Evolutionary conservation across 1,140 invertebrate genomes (phyloP), one percentile per base, ranked within the genome.

Genomic region (Anastatus disparis): DNA sequence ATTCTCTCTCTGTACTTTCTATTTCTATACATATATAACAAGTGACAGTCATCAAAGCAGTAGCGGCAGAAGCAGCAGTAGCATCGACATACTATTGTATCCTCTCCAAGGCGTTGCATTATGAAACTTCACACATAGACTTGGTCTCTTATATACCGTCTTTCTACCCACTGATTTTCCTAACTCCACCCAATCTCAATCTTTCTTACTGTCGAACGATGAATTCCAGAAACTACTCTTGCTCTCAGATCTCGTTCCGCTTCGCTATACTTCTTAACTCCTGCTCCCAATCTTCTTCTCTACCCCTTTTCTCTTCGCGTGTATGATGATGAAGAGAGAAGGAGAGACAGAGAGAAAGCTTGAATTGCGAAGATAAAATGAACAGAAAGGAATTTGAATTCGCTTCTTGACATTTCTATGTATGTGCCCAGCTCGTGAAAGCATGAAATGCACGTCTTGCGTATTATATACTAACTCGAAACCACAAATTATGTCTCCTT

Each of bases 191-290:
- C n/a, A n/a, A n/a, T n/a, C n/a, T n/a, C n/a, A n/a, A n/a, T n/a
- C n/a, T n/a, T n/a, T n/a, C n/a, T n/a, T n/a, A n/a, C n/a, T n/a
- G n/a, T n/a, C 31, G 31, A 4, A 4, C 53, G 46, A 44, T 44
- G 40, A 48, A 48, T 48, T 17, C 46, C 20, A 8, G 46, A 22
- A 48, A 48, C 46, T 48, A 22, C 46, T 48, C 40, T 6, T 13
- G 40, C 40, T 48, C 20, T 48, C 46, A 20, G 46, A 48, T 48
- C 46, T 48, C 46, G 46, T 48, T 48, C 46, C 46, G 46, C 20
- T n/a, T 22, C n/a, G 20, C 46, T 48, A 48, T 48, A 6, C 40
- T 3, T 6, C n/a, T n/a, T n/a, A n/a, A n/a, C n/a, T n/a, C n/a
- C n/a, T n/a, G n/a, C n/a, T n/a, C n/a, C n/a, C n/a, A n/a, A n/a